Evolutionary conservation across 2,113 vertebrate species (phyloP).

Genomic region (Loxodonta africana): DNA sequence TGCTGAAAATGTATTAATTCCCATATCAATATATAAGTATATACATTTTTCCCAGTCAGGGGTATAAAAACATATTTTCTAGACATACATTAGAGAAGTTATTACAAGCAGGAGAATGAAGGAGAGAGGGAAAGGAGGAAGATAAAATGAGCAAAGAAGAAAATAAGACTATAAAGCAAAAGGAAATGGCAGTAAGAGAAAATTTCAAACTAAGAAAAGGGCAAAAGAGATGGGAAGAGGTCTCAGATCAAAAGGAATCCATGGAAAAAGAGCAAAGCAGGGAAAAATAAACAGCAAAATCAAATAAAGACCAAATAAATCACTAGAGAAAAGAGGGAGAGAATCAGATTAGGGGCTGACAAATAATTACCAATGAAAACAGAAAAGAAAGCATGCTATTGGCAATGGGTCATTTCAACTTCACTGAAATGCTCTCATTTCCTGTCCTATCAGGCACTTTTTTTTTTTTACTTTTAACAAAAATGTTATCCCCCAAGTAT

Average conservation of each 20-base stretch:
- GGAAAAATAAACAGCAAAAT: neutral
- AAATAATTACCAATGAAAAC: neutral
- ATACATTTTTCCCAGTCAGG: conserved; percentile 66
- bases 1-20: conserved; percentile 77
- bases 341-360: neutral
- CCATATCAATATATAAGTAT: conserved; percentile 77
- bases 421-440: conserved; percentile 62
- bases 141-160: neutral
- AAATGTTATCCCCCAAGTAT: conserved; percentile 85
- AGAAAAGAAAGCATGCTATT: neutral
- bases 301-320: neutral
- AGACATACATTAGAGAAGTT: conserved; percentile 52
- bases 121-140: neutral
- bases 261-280: neutral
- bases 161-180: neutral
- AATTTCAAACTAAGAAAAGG: neutral
- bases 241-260: neutral
- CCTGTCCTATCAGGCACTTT: conserved; percentile 57
- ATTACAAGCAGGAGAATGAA: conserved; percentile 44
- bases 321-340: neutral
- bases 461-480: conserved; percentile 79
- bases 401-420: neutral
- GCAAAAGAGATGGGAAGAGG: neutral
- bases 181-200: neutral
- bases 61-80: conserved; percentile 70